Base-by-base conservation (phyloP, 1,140 invertebrate genomes). In the Drosophila funebris region DNA sequence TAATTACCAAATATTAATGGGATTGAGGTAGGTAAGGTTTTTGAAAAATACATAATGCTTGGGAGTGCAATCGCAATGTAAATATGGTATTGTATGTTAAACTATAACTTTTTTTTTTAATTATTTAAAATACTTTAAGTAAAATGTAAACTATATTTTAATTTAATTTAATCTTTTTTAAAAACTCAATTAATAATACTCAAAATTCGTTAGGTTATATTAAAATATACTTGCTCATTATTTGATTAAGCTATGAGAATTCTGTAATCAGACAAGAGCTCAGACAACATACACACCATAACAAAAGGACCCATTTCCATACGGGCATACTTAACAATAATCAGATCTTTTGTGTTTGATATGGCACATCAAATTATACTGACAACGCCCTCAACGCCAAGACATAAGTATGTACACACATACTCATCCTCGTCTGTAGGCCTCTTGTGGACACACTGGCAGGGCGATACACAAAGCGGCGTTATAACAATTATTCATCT, bases 401-500 rank as follows among this genome's bases (percentile, higher is more conserved):
- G 22, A 37, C 62, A 60, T 50, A 48, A 36, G 22, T 20, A 18
- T 13, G 31, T 33, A 33, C 8, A n/a, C 7, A 11, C 9, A 18
- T 43, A 43, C 18, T 3, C 9, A 4, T 33, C 3, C 31, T 11
- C 9, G 16, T 43, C 9, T 24, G n/a, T 44, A 14, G 44, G 44
- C 18, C 31, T 22, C 20, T 44, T 61, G 36, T 48, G 22, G 22
- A 18, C 33, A 67, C 62, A 44, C 36, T 41, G 20, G 14, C 46
- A 29, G 36, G 24, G 16, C 27, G 16, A 37, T 54, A 41, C 53
- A 74, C 71, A 83, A 78, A 67, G 74, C 52, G 69, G 52, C 48
- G 62, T 79, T 76, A 66, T 69, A 50, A 48, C 74, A 83, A 84
- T 83, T 79, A 83, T 79, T 78, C 75, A 74, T 22, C 52, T 54